A percentile compares a stretch with the other conserved stretches of the same genome.
These are phyloP conservation scores for Actinopyga echinites DNA, from an alignment of 53 echinoderm and acorn worm genomes.

Conservation along the genomic window DNA sequence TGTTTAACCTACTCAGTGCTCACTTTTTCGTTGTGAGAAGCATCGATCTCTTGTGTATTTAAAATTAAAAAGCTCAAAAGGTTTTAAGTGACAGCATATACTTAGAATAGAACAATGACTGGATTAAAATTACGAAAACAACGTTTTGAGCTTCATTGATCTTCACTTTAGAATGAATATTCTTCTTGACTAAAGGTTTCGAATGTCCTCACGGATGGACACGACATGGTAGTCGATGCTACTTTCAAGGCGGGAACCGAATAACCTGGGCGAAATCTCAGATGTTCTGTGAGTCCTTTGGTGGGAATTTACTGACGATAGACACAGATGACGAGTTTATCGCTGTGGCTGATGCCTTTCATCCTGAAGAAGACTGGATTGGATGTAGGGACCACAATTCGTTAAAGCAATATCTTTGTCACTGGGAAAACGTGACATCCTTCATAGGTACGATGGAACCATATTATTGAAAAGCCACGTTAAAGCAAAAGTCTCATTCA, in stretches of 20 bases:
- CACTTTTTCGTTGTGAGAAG: no score
- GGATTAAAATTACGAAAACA: no score
- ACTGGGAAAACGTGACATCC: not conserved
- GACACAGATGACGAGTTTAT: not conserved
- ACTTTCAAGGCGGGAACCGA: not conserved
- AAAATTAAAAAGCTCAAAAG: no score
- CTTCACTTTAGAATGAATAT: no score
- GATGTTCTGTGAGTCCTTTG: slow-evolving; percentile 14
- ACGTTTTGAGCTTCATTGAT: no score
- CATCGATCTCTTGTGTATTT: no score
- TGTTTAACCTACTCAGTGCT: no score
- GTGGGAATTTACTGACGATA: not conserved
- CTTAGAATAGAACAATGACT: no score
- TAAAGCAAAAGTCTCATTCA: no score
- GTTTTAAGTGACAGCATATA: no score
- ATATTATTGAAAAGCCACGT: no score
- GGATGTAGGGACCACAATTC: not conserved
- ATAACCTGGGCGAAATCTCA: not conserved
- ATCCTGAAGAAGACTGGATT: not conserved
- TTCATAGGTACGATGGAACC: not conserved
- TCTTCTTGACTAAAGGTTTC: not conserved
- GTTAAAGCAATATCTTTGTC: not conserved
- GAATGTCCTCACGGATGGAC: slow-evolving; percentile 6
- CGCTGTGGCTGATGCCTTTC: not conserved
- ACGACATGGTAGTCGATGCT: not conserved